Conservation (phyloP, 2,888 invertebrate genomes). For the Drosophila anomalipes region DNA sequence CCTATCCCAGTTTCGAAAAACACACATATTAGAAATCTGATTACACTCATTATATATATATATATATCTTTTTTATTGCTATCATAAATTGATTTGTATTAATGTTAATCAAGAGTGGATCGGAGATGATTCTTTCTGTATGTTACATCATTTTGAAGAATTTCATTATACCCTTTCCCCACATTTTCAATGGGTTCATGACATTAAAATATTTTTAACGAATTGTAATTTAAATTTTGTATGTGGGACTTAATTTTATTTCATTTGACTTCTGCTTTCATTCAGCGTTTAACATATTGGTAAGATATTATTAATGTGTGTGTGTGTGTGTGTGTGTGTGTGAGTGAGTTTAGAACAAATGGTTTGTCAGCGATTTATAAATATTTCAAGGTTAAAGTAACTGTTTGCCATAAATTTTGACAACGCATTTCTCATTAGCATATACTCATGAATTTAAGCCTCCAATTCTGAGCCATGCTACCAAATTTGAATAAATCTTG, state of each 20-base stretch:
- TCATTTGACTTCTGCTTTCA: background rate
- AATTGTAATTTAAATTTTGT: background rate
- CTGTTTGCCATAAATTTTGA: background rate
- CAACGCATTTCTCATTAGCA: background rate
- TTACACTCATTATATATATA: too few relatives aligned
- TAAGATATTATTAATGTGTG: background rate
- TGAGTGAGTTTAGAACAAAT: background rate
- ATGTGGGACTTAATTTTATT: slow-evolving; percentile 1
- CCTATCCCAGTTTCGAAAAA: too few relatives aligned
- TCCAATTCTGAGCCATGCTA: slow-evolving; percentile 14
- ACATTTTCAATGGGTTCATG: background rate
- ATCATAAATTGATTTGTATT: background rate
- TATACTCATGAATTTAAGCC: slow-evolving; percentile 1
- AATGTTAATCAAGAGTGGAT: background rate
- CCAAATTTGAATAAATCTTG: slow-evolving; percentile 18
- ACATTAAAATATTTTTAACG: background rate
- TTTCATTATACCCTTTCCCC: background rate
- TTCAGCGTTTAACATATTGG: background rate
- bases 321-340: background rate
- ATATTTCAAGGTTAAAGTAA: background rate
- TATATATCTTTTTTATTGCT: background rate
- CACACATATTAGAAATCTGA: too few relatives aligned
- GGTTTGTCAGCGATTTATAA: background rate
- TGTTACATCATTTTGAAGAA: background rate
- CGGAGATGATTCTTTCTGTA: background rate